A percentile compares a stretch with the other conserved stretches of the same genome.
These are phyloP conservation scores for Cheilosia scutellata DNA, from an alignment of 2,888 invertebrate species.

Conservation along the genomic window DNA sequence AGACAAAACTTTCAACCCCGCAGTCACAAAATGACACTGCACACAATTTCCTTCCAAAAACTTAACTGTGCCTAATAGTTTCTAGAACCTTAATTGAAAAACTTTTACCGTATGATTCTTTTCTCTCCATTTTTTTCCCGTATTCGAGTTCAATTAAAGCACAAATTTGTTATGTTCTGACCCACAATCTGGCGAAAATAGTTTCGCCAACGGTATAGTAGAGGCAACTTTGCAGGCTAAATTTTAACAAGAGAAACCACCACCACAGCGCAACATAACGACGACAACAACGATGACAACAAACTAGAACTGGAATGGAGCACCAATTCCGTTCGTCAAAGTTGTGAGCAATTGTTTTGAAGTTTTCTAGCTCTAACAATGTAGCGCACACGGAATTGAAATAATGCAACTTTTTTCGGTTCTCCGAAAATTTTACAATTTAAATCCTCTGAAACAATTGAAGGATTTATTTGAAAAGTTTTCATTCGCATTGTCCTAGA, in stretches of 20 bases:
- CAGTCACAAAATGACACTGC: conserved; percentile 34
- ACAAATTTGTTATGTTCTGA: conserved; percentile 68
- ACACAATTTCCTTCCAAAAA: conserved; percentile 23
- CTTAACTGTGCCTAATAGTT: conserved; percentile 67
- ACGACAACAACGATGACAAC: background rate
- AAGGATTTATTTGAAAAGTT: conserved; percentile 75
- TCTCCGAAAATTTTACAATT: conserved; percentile 45
- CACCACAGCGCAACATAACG: background rate
- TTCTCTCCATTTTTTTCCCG: conserved; percentile 14
- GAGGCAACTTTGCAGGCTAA: conserved; percentile 31
- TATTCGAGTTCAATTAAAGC: conserved; percentile 65
- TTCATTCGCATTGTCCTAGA: conserved; percentile 61
- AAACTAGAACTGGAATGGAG: conserved; percentile 3
- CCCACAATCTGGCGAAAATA: conserved; percentile 61
- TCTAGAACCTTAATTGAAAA: conserved; percentile 70
- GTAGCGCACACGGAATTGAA: conserved; percentile 41
- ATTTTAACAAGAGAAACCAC: conserved; percentile 61
- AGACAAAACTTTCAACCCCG: conserved; percentile 61
- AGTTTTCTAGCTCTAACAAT: conserved; percentile 26
- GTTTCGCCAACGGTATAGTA: conserved; percentile 34
- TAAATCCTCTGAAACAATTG: conserved; percentile 69
- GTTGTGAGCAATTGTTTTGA: conserved; percentile 61
- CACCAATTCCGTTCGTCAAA: conserved; percentile 53
- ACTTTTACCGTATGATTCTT: conserved; percentile 63
- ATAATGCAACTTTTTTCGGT: conserved; percentile 48